phyloP scores from a whole-genome alignment of 2,113 vertebrate genomes.

The Xenotilapia leptura region DNA sequence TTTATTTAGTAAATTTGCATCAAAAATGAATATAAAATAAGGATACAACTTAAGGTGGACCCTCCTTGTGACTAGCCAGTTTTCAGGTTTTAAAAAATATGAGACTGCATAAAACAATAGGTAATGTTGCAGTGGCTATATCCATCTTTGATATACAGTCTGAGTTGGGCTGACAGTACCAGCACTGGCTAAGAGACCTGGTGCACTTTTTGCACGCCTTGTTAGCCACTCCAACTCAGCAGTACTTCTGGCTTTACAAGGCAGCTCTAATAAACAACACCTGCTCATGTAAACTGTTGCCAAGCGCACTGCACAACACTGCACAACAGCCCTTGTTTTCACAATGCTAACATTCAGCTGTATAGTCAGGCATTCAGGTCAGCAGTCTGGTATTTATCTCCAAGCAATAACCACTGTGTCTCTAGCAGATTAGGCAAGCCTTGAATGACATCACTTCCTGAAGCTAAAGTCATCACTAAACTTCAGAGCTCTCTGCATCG shows the following conservation, averaged over 20 bases:
- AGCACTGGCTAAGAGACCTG: background rate
- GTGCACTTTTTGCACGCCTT: background rate
- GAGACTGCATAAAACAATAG: background rate
- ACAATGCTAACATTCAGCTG: background rate
- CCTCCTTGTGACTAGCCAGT: background rate
- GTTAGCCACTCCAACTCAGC: background rate
- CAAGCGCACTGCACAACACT: background rate
- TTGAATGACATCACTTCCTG: background rate
- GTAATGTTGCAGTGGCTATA: background rate
- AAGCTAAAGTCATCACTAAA: background rate
- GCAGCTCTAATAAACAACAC: background rate
- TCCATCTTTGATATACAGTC: background rate
- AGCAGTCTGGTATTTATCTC: background rate
- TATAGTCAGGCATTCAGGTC: background rate
- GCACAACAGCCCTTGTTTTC: background rate
- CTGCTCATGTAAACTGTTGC: background rate
- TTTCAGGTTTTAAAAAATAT: background rate
- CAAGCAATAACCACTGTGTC: background rate
- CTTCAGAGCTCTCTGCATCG: background rate
- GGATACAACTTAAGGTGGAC: background rate
- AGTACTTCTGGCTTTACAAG: conserved; percentile 15
- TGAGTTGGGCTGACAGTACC: background rate
- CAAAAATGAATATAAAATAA: background rate
- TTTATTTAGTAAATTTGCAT: background rate
- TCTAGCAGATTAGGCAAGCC: background rate